A percentile compares a stretch with the other conserved stretches of the same genome.
phyloP scores from a whole-genome alignment of 2,888 invertebrate species.

The Panzeria rudis region DNA sequence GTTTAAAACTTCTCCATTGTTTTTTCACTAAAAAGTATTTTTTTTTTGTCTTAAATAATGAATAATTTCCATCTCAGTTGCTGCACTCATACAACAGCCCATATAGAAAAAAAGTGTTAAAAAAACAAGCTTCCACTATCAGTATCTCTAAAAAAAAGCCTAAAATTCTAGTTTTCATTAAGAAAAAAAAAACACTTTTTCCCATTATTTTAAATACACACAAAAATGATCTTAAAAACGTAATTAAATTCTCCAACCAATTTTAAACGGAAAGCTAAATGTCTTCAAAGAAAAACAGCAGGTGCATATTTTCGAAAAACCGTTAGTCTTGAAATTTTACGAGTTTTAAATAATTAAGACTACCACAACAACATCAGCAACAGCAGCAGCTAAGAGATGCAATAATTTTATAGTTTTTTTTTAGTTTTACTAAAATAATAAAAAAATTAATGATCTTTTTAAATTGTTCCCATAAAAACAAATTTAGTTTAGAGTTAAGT shows the following conservation, averaged over 20 bases:
- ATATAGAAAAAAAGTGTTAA: not conserved
- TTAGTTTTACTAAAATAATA: not conserved
- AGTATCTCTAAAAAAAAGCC: not conserved
- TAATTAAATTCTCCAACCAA: conserved; percentile 10
- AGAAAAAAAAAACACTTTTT: not conserved
- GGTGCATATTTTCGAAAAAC: conserved; percentile 38
- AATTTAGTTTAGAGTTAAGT: not conserved
- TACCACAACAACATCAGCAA: not conserved
- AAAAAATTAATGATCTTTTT: not conserved
- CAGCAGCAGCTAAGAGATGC: not conserved
- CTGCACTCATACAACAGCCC: not conserved
- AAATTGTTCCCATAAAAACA: not conserved
- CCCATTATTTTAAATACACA: not conserved
- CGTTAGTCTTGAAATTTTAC: conserved; percentile 51
- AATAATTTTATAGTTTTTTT: conserved; percentile 8
- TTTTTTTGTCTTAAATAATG: not conserved
- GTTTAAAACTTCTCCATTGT: too few relatives aligned
- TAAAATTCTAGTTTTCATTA: conserved; percentile 1
- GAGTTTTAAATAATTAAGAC: conserved; percentile 50
- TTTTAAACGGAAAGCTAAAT: not conserved
- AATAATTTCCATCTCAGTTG: not conserved
- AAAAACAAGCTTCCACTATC: not conserved
- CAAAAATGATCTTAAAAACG: conserved; percentile 8
- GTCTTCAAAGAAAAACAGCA: conserved; percentile 23
- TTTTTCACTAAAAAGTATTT: not conserved